phyloP scores from a whole-genome alignment of 2,888 invertebrate genomes.

The Lottia gigantea region DNA sequence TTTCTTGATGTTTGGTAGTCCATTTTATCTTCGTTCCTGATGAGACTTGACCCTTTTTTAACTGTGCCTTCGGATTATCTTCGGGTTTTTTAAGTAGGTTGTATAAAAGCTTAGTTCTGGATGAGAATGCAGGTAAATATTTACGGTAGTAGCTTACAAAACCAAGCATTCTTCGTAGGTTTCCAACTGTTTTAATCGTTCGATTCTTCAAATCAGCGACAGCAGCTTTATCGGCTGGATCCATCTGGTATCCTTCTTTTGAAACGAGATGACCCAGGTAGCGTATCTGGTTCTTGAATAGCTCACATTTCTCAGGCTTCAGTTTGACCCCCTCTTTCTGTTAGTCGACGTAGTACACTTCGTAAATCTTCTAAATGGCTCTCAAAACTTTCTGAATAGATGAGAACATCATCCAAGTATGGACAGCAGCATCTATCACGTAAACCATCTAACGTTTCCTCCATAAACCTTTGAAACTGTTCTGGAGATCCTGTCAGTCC shows the following conservation, averaged over 20 bases:
- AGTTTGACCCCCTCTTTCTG: slow-evolving; percentile 33
- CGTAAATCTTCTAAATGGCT: slow-evolving; percentile 20
- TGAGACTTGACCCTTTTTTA: background rate
- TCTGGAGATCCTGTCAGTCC: slow-evolving; percentile 27
- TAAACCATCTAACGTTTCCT: slow-evolving; percentile 22
- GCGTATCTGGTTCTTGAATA: slow-evolving; percentile 28
- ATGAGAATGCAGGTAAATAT: slow-evolving; percentile 25
- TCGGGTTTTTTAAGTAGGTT: slow-evolving; percentile 13
- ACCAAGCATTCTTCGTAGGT: slow-evolving; percentile 26
- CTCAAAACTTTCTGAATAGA: slow-evolving; percentile 20
- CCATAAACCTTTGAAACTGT: slow-evolving; percentile 28
- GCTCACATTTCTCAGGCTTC: slow-evolving; percentile 28
- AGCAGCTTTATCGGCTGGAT: slow-evolving; percentile 24
- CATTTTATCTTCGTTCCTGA: slow-evolving; percentile 13
- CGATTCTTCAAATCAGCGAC: slow-evolving; percentile 22
- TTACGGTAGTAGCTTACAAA: slow-evolving; percentile 27
- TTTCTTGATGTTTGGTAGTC: slow-evolving; percentile 2
- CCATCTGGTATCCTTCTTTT: slow-evolving; percentile 25
- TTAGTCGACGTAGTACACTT: slow-evolving; percentile 15
- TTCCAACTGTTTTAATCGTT: slow-evolving; percentile 21
- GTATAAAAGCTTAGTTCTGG: slow-evolving; percentile 22
- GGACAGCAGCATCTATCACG: slow-evolving; percentile 21
- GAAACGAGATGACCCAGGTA: slow-evolving; percentile 34
- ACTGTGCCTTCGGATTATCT: background rate
- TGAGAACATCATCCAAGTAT: slow-evolving; percentile 30